These are phyloP conservation scores for Pygoscelis adeliae DNA, from an alignment of 2,113 vertebrate species.

Conservation along the genomic window DNA sequence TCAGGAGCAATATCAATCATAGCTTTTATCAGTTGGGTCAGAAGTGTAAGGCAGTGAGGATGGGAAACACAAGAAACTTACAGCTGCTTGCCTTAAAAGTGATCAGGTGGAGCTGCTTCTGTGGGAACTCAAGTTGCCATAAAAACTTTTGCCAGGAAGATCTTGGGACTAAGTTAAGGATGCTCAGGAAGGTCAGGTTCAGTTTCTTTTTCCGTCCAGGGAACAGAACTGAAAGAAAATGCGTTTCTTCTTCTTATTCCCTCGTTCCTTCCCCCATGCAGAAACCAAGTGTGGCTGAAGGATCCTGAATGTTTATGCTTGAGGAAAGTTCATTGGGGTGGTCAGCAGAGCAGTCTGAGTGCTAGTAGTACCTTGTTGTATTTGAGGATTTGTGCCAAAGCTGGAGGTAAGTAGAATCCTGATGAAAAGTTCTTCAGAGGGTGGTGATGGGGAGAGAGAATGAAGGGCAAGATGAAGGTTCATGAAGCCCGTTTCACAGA, in stretches of 20 bases:
- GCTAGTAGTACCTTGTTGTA: not conserved
- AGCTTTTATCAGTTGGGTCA: not conserved
- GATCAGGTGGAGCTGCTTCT: not conserved
- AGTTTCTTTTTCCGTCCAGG: not conserved
- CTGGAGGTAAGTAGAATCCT: not conserved
- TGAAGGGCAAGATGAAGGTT: not conserved
- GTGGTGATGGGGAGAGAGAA: not conserved
- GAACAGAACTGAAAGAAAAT: not conserved
- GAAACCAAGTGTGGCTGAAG: not conserved
- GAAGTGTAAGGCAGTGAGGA: not conserved
- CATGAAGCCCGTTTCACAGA: not conserved
- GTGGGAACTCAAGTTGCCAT: not conserved
- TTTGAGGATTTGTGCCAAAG: not conserved
- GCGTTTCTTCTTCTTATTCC: rapidly evolving
- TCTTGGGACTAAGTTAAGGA: not conserved
- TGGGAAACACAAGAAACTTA: not conserved
- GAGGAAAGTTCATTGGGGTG: not conserved
- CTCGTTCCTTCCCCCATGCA: not conserved
- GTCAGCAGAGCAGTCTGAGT: not conserved
- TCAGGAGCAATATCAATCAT: not conserved
- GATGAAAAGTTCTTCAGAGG: not conserved
- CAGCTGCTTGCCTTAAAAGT: not conserved
- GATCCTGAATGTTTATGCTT: not conserved
- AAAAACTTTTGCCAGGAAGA: not conserved
- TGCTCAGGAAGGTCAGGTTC: not conserved